Base-by-base conservation (phyloP, 2,113 vertebrate genomes). In the Holacanthus passer region DNA sequence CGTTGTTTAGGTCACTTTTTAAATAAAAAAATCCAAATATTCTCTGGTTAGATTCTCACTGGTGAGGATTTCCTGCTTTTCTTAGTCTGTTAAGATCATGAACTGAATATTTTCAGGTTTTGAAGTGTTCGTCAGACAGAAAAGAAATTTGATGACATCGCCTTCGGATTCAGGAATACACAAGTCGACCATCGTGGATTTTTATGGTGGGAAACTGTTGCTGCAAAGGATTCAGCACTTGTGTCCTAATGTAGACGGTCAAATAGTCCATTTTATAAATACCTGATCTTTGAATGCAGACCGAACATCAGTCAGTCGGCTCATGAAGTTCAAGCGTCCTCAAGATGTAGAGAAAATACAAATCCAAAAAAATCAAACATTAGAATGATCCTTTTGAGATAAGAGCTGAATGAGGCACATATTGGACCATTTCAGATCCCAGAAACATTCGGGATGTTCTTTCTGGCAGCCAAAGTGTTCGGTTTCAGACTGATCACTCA, bases 381-480 rank as follows among this genome's bases (percentile, higher is more conserved):
- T n/a, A n/a, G n/a, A n/a, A n/a, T n/a, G n/a, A n/a, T n/a, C n/a
- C n/a, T n/a, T n/a, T n/a, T n/a, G n/a, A n/a, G n/a, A n/a, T 37
- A 37, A 37, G 8, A 58, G 19, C 60, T 65, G 45, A 20, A 19
- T 6, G 8, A 14, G 43, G 20, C 35, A 13, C 58, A 27, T 17
- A 5, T 17, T 20, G 41, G 59, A 60, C 16, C 7, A 0, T 27
- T 45, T 12, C n/a, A 2, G 50, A 63, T 82, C 59, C 78, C n/a
- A 2, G 50, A 63, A 79, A 52, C 78, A 55, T 6, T 27, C 52
- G 52, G 24, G 52, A 39, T 32, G 27, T 47, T 35, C 56, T 32
- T 2, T 52, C 48, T 0, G 45, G 7, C 53, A 3, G 29, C 31
- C 63, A 31, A n/a, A 67, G 74, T 74, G 87, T 89, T 83, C 12